phyloP scores from a whole-genome alignment of 2,113 vertebrate genomes.

The Gopherus evgoodei region DNA sequence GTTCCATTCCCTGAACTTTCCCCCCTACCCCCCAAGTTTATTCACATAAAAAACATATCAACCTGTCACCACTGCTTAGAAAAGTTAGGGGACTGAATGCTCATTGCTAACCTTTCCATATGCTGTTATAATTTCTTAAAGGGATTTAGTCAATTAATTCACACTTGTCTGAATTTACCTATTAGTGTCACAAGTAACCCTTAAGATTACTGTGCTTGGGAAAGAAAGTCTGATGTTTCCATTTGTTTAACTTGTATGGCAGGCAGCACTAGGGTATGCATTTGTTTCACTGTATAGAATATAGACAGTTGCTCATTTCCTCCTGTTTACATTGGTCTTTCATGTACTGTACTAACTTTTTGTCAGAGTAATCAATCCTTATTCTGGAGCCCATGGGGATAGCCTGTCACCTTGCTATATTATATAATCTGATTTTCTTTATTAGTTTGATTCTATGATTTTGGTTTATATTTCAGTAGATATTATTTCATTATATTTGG shows the following conservation, averaged over 20 bases:
- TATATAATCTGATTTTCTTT: not conserved
- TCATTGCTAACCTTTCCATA: not conserved
- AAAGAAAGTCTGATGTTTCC: not conserved
- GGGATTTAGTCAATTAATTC: not conserved
- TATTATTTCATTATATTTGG: too few relatives aligned
- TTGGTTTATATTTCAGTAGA: too few relatives aligned
- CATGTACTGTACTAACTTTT: not conserved
- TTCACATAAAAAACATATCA: not conserved
- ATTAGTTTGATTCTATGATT: too few relatives aligned
- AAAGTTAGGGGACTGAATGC: accelerated
- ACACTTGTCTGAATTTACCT: not conserved
- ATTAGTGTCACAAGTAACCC: not conserved
- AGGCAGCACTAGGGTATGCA: not conserved
- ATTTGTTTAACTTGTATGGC: not conserved
- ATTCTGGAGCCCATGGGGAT: not conserved
- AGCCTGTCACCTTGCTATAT: not conserved
- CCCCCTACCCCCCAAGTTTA: not conserved
- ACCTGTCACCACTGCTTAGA: not conserved
- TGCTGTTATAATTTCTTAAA: not conserved
- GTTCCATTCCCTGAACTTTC: not conserved
- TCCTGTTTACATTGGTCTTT: not conserved
- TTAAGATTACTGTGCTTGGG: not conserved
- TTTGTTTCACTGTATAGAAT: not conserved
- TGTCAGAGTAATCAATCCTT: not conserved
- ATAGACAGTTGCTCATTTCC: not conserved